A percentile compares a stretch with the other conserved stretches of the same genome.
phyloP scores from a whole-genome alignment of 2,113 vertebrate species.

The Trachemys scripta region DNA sequence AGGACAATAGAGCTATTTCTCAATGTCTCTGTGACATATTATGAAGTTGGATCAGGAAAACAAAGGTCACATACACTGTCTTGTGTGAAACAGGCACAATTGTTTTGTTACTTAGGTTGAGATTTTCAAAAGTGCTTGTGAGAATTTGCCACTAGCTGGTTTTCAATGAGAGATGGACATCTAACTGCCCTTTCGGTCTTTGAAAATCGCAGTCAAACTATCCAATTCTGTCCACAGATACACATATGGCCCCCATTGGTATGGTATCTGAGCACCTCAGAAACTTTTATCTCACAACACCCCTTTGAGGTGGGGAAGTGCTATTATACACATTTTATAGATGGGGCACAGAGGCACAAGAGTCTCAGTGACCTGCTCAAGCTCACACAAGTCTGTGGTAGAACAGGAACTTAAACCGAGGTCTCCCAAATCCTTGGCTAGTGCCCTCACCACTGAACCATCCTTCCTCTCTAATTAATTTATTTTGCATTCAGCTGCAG shows the following conservation, averaged over 20 bases:
- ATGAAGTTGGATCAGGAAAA: background rate
- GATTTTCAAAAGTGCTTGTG: background rate
- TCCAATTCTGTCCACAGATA: background rate
- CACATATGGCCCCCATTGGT: background rate
- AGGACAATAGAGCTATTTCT: background rate
- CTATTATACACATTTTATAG: background rate
- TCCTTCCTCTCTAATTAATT: background rate
- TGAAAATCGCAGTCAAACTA: background rate
- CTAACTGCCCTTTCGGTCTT: too few relatives aligned
- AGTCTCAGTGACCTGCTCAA: background rate
- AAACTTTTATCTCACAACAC: background rate
- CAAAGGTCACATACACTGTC: background rate
- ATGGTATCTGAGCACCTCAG: background rate
- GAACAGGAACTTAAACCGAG: background rate
- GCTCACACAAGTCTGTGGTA: background rate
- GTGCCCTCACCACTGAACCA: background rate
- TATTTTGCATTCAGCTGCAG: background rate
- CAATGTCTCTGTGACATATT: background rate
- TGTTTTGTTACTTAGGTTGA: background rate
- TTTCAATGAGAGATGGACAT: background rate
- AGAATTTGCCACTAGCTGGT: background rate
- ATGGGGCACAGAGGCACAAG: too few relatives aligned
- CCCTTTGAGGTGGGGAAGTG: background rate
- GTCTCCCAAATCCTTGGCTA: background rate
- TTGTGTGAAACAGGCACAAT: background rate